Percentiles rank a stretch among this genome's conserved stretches.
Evolutionary conservation across 1,140 invertebrate species (phyloP).

Genomic region (Bicyclus anynana): DNA sequence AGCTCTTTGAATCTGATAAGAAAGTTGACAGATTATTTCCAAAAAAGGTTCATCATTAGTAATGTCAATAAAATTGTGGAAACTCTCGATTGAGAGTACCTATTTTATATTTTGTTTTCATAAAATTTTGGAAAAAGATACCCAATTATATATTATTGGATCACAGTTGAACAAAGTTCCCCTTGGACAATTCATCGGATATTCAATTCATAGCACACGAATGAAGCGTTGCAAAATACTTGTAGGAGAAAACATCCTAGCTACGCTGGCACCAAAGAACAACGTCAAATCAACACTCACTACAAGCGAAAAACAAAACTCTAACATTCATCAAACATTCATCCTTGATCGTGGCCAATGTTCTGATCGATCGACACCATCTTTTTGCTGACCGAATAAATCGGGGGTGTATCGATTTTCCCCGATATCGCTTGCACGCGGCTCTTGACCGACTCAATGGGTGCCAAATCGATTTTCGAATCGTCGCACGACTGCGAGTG

Average conservation of each 20-base stretch:
- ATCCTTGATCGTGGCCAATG: conserved; percentile 52
- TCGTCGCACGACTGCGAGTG: conserved; percentile 56
- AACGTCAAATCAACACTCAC: conserved; percentile 33
- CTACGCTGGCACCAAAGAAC: not conserved
- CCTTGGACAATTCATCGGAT: no score
- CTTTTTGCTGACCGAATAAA: conserved; percentile 72
- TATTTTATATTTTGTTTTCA: no score
- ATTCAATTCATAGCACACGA: no score
- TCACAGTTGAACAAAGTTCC: no score
- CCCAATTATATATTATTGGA: no score
- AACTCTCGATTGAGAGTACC: no score
- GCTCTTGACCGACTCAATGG: conserved; percentile 64
- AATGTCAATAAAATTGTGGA: no score
- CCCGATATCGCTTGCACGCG: conserved; percentile 57
- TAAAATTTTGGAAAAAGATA: no score
- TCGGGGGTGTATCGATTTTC: conserved; percentile 56
- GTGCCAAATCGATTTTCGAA: conserved; percentile 54
- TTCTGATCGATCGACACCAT: conserved; percentile 54
- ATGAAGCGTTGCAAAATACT: not conserved
- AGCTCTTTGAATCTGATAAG: no score
- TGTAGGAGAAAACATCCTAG: not conserved
- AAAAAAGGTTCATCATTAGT: no score
- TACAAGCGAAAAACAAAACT: conserved; percentile 47
- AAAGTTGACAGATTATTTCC: no score
- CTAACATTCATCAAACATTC: conserved; percentile 25